Percentiles rank a stretch among this genome's conserved stretches.
phyloP scores from a whole-genome alignment of 2,888 invertebrate genomes.

The Elegia similella region DNA sequence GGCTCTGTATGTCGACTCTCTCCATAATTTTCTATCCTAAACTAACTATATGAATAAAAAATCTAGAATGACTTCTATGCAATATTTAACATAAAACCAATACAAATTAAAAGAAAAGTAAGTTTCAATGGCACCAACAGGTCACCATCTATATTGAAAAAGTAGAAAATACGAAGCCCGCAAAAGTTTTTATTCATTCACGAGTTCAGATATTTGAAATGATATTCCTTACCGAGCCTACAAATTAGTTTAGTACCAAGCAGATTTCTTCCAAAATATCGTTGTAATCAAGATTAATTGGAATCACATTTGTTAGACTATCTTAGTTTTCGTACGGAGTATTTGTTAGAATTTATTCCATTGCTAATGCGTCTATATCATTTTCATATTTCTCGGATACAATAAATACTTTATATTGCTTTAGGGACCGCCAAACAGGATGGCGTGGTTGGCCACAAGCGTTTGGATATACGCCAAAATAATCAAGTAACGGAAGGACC shows the following conservation, averaged over 20 bases:
- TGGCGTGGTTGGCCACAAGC: constrained; percentile 44
- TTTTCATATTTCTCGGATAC: constrained; percentile 33
- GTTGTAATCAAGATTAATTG: background rate
- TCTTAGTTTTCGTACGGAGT: background rate
- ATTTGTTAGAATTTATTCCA: constrained; percentile 24
- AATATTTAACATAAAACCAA: background rate
- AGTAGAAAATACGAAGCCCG: background rate
- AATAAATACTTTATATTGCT: constrained; percentile 46
- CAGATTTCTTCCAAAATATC: background rate
- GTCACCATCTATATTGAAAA: background rate
- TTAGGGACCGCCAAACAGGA: constrained; percentile 45
- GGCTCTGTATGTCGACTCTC: no score
- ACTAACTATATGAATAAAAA: no score
- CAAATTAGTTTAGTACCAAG: no score
- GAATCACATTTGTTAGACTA: background rate
- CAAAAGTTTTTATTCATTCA: background rate
- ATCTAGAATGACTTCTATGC: no score
- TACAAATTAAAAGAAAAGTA: background rate
- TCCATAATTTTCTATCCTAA: no score
- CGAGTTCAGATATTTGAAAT: background rate
- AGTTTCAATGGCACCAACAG: background rate
- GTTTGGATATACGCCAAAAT: constrained; percentile 68
- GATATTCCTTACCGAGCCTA: background rate
- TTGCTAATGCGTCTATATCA: constrained; percentile 32
- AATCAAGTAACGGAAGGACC: constrained; percentile 60